These are phyloP conservation scores for Drosophila paranaensis DNA, from an alignment of 2,888 invertebrate species.

Conservation along the genomic window DNA sequence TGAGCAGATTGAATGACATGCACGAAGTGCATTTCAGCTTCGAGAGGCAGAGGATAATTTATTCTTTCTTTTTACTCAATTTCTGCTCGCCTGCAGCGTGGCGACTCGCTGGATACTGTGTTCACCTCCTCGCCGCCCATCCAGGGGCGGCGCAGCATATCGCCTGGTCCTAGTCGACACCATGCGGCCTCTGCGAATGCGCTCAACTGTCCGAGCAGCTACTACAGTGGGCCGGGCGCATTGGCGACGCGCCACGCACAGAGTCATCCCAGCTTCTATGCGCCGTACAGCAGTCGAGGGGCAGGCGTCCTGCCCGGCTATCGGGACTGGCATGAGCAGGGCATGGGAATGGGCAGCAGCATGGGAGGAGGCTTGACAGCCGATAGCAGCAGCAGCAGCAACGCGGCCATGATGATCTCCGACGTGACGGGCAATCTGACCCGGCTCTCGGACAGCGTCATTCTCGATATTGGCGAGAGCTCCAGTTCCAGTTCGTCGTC, in stretches of 20 bases:
- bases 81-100: slow-evolving; percentile 85
- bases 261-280: slow-evolving; percentile 68
- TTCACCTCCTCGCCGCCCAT: slow-evolving; percentile 87
- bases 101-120: slow-evolving; percentile 89
- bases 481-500: slow-evolving; percentile 82
- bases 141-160: slow-evolving; percentile 71
- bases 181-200: slow-evolving; percentile 70
- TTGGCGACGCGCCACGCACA: slow-evolving; percentile 66
- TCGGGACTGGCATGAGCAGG: slow-evolving; percentile 65
- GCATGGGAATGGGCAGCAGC: slow-evolving; percentile 42
- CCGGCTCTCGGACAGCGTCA: slow-evolving; percentile 83
- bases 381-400: background rate
- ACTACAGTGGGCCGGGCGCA: slow-evolving; percentile 64
- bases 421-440: slow-evolving; percentile 85
- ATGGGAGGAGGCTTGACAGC: slow-evolving; percentile 7
- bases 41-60: background rate
- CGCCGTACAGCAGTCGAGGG: slow-evolving; percentile 46
- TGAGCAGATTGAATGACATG: background rate
- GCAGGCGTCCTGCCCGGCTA: slow-evolving; percentile 34
- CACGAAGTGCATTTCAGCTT: background rate
- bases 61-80: background rate
- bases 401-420: slow-evolving; percentile 68
- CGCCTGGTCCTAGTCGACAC: slow-evolving; percentile 75
- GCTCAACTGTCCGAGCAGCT: slow-evolving; percentile 62
- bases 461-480: slow-evolving; percentile 83